Conservation (phyloP, 2,888 invertebrate genomes). For the Calameuta idolon region DNA sequence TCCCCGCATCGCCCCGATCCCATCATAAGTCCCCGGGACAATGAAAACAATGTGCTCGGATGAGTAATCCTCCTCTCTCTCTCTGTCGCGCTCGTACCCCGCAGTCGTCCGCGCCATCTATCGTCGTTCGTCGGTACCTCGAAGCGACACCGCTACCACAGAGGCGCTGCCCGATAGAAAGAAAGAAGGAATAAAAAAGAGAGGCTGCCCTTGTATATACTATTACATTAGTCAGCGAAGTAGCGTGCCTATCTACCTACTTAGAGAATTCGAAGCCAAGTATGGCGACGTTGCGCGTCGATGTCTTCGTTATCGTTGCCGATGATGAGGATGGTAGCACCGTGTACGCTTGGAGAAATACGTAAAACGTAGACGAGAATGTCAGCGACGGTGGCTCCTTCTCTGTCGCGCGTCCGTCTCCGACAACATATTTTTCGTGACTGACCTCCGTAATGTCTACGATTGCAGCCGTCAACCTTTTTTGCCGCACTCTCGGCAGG, state of each 20-base stretch:
- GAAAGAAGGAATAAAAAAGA: neutral
- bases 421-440: neutral
- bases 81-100: neutral
- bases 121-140: constrained; percentile 14
- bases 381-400: neutral
- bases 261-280: constrained; percentile 35
- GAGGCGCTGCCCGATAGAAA: constrained; percentile 8
- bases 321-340: neutral
- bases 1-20: constrained; percentile 16
- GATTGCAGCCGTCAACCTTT: neutral
- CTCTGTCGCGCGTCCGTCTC: neutral
- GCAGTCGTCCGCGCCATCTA: neutral
- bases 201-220: constrained; percentile 16
- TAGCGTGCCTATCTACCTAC: constrained; percentile 9
- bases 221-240: constrained; percentile 21
- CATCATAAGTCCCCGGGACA: constrained; percentile 32
- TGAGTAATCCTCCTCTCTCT: constrained; percentile 41
- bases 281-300: constrained; percentile 27
- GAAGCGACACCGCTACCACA: constrained; percentile 12
- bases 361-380: neutral
- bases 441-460: neutral
- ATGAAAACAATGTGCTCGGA: constrained; percentile 43
- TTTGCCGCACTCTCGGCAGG: neutral
- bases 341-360: neutral
- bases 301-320: neutral